Evolutionary conservation across 2,113 vertebrate species (phyloP), one percentile per base, ranked within the genome.

Genomic region (Limnothrissa miodon): DNA sequence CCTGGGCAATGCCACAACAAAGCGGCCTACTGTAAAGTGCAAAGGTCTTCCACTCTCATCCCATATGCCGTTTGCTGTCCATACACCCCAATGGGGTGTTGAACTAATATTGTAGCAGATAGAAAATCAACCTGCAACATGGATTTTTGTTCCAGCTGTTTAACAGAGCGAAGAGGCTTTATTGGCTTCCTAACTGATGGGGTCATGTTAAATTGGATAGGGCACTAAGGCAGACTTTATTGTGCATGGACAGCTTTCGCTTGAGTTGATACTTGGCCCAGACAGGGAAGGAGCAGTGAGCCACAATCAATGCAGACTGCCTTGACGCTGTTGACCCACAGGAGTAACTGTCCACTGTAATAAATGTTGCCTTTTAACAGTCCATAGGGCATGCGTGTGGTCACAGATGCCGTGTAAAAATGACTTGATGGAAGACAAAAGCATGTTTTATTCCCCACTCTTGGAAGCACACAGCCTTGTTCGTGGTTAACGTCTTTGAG

Each of bases 161-260:
- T 78, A 15, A 74, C 25, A 74, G 66, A 33, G 5, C 1, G 2
- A 23, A 33, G 36, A 33, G 66, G n/a, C n/a, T 36, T 74, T 74
- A 74, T 74, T 74, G 66, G 66, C 66, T 74, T 3, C 13, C 66
- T 74, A 74, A 74, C 10, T 36, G 66, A 74, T 74, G 29, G 66
- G 66, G 66, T 74, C 66, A 39, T 36, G 66, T 74, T 74, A 74
- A 74, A 74, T 74, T 74, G 66, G 66, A 74, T 17, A 74, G 66
- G 66, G 29, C 66, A 36, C 66, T 33, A 33, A 74, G 33, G 15
- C 4, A 15, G 66, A 74, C 66, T 74, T 74, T 36, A 74, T 74
- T 74, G 66, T 74, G 3, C 66, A 33, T 21, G 66, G 66, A 74
- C 66, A 74, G 66, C 66, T 15, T 74, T 74, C 66, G 66, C 66